Conservation (phyloP, 92 coral and sea anemone genomes). For the Porites cylindrica region DNA sequence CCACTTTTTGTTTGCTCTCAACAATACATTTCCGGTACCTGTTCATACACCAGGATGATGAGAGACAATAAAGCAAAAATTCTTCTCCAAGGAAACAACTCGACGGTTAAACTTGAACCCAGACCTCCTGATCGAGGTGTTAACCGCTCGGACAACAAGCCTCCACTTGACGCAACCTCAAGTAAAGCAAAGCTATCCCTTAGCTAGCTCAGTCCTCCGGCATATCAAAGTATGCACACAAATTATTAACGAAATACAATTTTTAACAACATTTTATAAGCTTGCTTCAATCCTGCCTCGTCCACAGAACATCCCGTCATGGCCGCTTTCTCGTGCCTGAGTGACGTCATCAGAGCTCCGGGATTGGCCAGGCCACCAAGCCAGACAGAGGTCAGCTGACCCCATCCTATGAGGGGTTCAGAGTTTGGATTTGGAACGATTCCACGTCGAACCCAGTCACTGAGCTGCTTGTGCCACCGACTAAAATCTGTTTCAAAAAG, state of each 20-base stretch:
- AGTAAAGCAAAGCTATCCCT: too few relatives aligned
- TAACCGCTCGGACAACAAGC: neutral
- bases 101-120: too few relatives aligned
- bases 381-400: conserved; percentile 88
- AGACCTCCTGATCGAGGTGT: neutral
- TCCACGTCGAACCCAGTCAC: conserved; percentile 87
- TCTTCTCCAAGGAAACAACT: too few relatives aligned
- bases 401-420: conserved; percentile 82
- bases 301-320: too few relatives aligned
- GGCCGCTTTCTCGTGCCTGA: conserved; percentile 92
- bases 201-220: too few relatives aligned
- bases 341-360: conserved; percentile 84
- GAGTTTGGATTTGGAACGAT: conserved; percentile 78
- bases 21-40: neutral
- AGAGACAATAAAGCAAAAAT: neutral
- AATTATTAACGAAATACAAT: too few relatives aligned
- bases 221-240: too few relatives aligned
- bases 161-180: too few relatives aligned
- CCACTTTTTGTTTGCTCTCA: too few relatives aligned
- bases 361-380: conserved; percentile 98
- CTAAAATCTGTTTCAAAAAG: too few relatives aligned
- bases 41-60: too few relatives aligned
- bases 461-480: too few relatives aligned
- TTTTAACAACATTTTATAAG: neutral
- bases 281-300: conserved; percentile 58